Evolutionary conservation across 2,113 vertebrate species (phyloP), one percentile per base, ranked within the genome.

Genomic region (Maccullochella peelii): DNA sequence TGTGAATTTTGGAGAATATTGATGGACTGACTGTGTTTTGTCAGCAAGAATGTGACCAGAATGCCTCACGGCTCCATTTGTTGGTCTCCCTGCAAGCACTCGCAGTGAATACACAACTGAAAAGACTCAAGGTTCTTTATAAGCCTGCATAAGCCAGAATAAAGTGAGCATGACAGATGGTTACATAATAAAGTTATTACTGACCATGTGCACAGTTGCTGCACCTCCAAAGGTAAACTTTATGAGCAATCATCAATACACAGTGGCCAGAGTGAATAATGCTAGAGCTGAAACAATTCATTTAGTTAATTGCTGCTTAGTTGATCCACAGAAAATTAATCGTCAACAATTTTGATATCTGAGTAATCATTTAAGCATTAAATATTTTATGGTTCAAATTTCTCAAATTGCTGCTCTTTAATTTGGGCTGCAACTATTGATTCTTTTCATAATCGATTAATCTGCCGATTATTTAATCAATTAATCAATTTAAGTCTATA

Each of bases 21-120:
- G 91, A 90, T 89, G 79, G 78, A 78, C 70, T 66, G 81, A 63
- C 85, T 74, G 67, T 23, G 50, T 88, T 82, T 86, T 86, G 87
- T 89, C 92, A 85, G 91, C 75, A 68, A 9, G 70, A 75, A 59
- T 92, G 92, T 91, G 92, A 91, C 77, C 77, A 50, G 88, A 69
- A 88, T 93, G 52, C 5, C 30, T 52, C 68, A 87, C 6, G 2
- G 61, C 65, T 82, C 58, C 80, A 80, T 74, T 84, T 82, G 80
- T 82, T 55, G 58, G 67, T 68, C 80, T 79, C 36, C 73, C 63
- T 76, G 79, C 38, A 65, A 73, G 79, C 25, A 38, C 57, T 55
- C 27, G 44, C 18, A 14, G 40, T 61, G 77, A 86, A 89, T 75
- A 67, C 87, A 77, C 72, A 80, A 88, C 30, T 14, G 49, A 72